A percentile compares a stretch with the other conserved stretches of the same genome.
These are phyloP conservation scores for Coremacera marginata DNA, from an alignment of 2,888 invertebrate species.

Conservation along the genomic window DNA sequence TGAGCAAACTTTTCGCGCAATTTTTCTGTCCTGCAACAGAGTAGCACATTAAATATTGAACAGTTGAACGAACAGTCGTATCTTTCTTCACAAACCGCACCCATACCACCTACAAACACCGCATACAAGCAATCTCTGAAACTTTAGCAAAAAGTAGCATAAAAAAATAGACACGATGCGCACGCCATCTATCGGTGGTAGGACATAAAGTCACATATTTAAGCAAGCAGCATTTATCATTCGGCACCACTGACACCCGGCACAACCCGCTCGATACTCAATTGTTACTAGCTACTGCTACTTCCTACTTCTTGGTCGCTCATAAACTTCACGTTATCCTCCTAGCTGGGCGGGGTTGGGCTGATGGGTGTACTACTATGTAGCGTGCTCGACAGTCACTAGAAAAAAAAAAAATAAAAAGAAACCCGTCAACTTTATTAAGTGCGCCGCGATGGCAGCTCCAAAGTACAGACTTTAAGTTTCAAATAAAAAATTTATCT, in stretches of 20 bases:
- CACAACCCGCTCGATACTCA: neutral
- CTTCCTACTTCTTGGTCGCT: conserved; percentile 32
- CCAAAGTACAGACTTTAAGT: conserved; percentile 32
- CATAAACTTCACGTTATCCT: conserved; percentile 16
- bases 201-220: conserved; percentile 48
- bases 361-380: neutral
- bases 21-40: conserved; percentile 17
- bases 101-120: neutral
- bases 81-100: neutral
- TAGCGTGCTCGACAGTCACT: neutral
- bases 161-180: neutral
- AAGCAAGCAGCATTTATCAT: conserved; percentile 51
- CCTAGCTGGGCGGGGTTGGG: conserved; percentile 15
- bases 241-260: conserved; percentile 9
- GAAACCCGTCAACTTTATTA: conserved; percentile 48
- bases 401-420: neutral
- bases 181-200: conserved; percentile 25
- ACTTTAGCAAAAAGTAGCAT: too few relatives aligned
- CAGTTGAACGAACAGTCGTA: neutral
- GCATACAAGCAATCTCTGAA: too few relatives aligned
- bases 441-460: conserved; percentile 37
- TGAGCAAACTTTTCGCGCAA: conserved; percentile 44
- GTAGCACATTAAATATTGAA: neutral
- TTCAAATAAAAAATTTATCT: conserved; percentile 32
- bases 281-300: conserved; percentile 12